These are phyloP conservation scores for Scalopus aquaticus DNA, from an alignment of 2,113 vertebrate genomes.

Conservation along the genomic window DNA sequence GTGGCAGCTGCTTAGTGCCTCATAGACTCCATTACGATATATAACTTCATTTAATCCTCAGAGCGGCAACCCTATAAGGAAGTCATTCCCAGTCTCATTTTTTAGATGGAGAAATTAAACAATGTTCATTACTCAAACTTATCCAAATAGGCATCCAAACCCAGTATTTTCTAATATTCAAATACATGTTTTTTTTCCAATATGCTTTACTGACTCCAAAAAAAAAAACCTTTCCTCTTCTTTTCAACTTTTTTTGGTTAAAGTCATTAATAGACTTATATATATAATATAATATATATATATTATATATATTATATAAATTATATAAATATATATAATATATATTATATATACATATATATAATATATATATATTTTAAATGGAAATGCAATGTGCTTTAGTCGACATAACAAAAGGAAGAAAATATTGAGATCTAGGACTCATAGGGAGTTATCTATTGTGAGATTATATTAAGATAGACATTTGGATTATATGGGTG, in stretches of 20 bases:
- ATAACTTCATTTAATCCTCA: not conserved
- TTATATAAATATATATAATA: not conserved
- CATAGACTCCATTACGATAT: not conserved
- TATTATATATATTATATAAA: no score
- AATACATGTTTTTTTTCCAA: not conserved
- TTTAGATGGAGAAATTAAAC: conserved; percentile 17
- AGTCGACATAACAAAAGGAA: conserved; percentile 24
- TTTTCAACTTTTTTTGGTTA: not conserved
- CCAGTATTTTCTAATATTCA: not conserved
- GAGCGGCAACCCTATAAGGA: not conserved
- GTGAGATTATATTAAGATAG: not conserved
- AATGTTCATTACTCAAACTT: not conserved
- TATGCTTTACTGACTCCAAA: not conserved
- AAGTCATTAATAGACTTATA: not conserved
- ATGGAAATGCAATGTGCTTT: not conserved
- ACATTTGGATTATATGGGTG: not conserved
- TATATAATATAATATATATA: not conserved
- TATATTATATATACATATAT: not conserved
- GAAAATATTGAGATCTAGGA: not conserved
- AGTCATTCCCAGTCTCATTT: not conserved
- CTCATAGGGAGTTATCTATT: not conserved
- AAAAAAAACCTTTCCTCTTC: not conserved
- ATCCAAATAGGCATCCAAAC: not conserved
- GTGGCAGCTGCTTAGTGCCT: not conserved
- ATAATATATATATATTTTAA: not conserved